Evolutionary conservation across 2,797 vertebrate genomes (phyloP), one percentile per base, ranked within the genome.

Genomic region (Oreochromis mossambicus): DNA sequence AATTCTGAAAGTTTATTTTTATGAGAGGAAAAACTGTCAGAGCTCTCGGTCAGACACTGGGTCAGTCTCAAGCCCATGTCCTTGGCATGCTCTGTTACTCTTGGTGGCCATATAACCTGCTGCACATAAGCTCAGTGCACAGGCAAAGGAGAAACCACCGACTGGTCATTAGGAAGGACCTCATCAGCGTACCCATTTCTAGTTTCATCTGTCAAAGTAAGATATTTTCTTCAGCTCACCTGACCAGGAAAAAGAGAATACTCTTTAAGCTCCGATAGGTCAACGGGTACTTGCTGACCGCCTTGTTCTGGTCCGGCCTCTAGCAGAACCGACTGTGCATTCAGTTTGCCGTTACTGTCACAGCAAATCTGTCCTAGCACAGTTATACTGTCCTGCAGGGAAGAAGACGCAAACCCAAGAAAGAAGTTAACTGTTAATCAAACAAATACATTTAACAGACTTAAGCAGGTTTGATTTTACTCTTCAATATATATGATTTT

Each of bases 201-300:
- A 41, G 13, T 56, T 41, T 70, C 14, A 46, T 46, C 66, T 26
- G 66, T 48, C 70, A 75, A 51, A 51, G 9, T 8, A 77, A 68
- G 17, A 21, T 0, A 5, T 8, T 26, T 82, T 7, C 2, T 46
- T 83, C 13, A 38, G 48, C 93, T 94, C 85, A 99, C 98, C 97
- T 99, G 98, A n/a, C 98, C 98, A 0, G 98, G 98, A 91, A 99
- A 99, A 8, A 99, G 95, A 1, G 98, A 99, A 85, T 97, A 99
- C 73, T 99, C 97, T 46, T 87, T 93, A 2, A 99, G 96, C 79
- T 98, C 97, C 0, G 97, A 97, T 1, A 99, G 90, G 82, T 98
- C 97, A 8, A 99, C 95, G 0, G 97, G 96, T n/a, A 99, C 91
- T 36, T 95, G 96, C 54, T 95, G 96, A 4, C 95, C 95, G 0